Conservation (phyloP, 37 sponge, comb jelly and placozoan species). For the Halisarca cf. caerulea region DNA sequence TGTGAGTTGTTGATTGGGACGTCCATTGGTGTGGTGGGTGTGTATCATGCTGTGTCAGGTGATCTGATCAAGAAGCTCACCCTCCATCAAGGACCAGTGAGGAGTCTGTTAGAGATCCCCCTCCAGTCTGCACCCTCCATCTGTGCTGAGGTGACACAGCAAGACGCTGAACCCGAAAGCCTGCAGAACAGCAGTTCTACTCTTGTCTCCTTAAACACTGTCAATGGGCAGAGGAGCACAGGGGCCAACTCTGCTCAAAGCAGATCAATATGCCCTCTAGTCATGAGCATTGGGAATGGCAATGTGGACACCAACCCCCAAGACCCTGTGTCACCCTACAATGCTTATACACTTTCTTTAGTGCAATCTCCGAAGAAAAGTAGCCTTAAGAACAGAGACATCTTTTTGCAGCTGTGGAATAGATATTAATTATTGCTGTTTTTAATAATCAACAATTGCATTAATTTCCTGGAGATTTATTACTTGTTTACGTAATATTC, state of each 20-base stretch:
- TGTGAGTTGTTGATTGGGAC: conserved; percentile 5
- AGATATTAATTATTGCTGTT: too few species aligned
- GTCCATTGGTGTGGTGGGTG: conserved; percentile 25
- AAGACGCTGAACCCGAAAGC: not conserved
- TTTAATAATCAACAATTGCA: too few species aligned
- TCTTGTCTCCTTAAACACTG: too few species aligned
- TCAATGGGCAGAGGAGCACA: too few species aligned
- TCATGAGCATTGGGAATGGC: conserved; percentile 20
- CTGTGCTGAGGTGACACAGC: conserved; percentile 59
- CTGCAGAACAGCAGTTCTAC: too few species aligned
- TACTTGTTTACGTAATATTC: too few species aligned
- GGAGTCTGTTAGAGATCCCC: conserved; percentile 61
- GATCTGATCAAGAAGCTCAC: conserved; percentile 31
- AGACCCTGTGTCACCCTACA: too few species aligned
- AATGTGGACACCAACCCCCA: not conserved
- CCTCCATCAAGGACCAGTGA: conserved; percentile 52
- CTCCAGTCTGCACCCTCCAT: conserved; percentile 41
- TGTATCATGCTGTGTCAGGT: conserved; percentile 22
- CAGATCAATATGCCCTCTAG: not conserved
- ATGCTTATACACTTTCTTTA: too few species aligned
- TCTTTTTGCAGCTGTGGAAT: too few species aligned
- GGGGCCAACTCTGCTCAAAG: not conserved
- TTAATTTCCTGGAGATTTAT: too few species aligned
- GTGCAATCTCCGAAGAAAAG: too few species aligned
- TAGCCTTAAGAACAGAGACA: too few species aligned